Percentiles rank a stretch among this genome's conserved stretches.
phyloP scores from a whole-genome alignment of 2,888 invertebrate species.

The Chalcis sispes region DNA sequence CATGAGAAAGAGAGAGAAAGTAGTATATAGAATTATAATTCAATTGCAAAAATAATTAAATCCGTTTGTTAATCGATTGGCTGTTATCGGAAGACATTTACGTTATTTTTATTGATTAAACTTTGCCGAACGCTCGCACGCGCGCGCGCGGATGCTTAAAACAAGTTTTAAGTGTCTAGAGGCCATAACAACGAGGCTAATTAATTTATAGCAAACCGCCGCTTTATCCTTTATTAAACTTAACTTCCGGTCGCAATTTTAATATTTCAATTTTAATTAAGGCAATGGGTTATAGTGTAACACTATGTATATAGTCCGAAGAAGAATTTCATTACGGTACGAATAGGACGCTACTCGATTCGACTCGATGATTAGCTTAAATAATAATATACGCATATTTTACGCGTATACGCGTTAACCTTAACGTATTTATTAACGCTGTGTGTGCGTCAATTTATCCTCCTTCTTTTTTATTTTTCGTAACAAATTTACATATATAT shows the following conservation, averaged over 20 bases:
- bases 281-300: conserved; percentile 1
- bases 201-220: conserved; percentile 29
- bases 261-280: conserved; percentile 36
- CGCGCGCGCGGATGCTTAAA: background rate
- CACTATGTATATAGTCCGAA: background rate
- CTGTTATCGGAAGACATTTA: conserved; percentile 18
- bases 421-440: background rate
- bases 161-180: conserved; percentile 20
- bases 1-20: too few relatives aligned
- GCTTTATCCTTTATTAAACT: conserved; percentile 18
- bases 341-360: background rate
- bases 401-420: background rate
- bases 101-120: conserved; percentile 27
- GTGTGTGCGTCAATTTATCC: background rate
- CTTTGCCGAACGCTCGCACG: background rate
- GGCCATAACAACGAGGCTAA: conserved; percentile 17
- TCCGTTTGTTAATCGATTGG: conserved; percentile 23
- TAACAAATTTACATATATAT: background rate
- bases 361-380: background rate
- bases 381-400: background rate
- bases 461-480: too few relatives aligned
- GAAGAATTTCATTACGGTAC: conserved; percentile 24
- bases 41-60: conserved; percentile 23
- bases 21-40: background rate
- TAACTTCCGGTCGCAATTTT: conserved; percentile 23